Evolutionary conservation across 2,113 vertebrate genomes (phyloP).

Genomic region (Percina caprodes): DNA sequence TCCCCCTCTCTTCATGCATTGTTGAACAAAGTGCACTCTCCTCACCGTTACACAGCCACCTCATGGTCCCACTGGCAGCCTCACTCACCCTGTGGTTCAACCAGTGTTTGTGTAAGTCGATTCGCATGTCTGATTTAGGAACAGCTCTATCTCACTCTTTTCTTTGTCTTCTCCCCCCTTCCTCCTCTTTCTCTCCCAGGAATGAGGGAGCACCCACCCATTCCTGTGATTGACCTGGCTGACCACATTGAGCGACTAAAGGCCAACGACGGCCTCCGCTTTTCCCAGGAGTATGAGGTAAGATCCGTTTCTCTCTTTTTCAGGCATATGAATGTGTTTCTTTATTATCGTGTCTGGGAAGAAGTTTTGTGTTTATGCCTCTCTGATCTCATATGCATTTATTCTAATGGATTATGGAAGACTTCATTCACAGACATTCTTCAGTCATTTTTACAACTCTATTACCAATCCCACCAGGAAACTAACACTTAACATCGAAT

Average conservation of each 20-base stretch:
- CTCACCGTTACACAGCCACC: conserved; percentile 72
- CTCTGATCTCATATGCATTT: conserved; percentile 63
- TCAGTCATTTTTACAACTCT: conserved; percentile 71
- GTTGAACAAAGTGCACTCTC: conserved; percentile 69
- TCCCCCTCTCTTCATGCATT: conserved; percentile 66
- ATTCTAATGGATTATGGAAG: conserved; percentile 66
- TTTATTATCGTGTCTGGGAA: conserved; percentile 38
- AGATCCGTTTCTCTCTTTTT: conserved; percentile 61
- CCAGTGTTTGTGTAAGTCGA: conserved; percentile 53
- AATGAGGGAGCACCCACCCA: conserved; percentile 93
- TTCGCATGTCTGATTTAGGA: conserved; percentile 17
- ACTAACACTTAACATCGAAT: conserved; percentile 71
- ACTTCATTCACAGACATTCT: conserved; percentile 45
- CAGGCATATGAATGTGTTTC: conserved; percentile 29
- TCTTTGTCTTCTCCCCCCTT: background rate
- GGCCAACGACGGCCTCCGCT: conserved; percentile 94
- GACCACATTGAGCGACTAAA: conserved; percentile 96
- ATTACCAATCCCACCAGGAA: conserved; percentile 74
- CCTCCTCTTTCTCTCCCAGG: conserved; percentile 75
- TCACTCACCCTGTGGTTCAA: conserved; percentile 73
- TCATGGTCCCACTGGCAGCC: conserved; percentile 76
- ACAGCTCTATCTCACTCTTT: conserved; percentile 39
- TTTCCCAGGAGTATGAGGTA: conserved; percentile 98
- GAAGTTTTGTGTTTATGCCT: conserved; percentile 36
- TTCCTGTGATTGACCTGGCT: conserved; percentile 87